phyloP scores from a whole-genome alignment of 2,113 vertebrate genomes.

The Chaetodon auriga region DNA sequence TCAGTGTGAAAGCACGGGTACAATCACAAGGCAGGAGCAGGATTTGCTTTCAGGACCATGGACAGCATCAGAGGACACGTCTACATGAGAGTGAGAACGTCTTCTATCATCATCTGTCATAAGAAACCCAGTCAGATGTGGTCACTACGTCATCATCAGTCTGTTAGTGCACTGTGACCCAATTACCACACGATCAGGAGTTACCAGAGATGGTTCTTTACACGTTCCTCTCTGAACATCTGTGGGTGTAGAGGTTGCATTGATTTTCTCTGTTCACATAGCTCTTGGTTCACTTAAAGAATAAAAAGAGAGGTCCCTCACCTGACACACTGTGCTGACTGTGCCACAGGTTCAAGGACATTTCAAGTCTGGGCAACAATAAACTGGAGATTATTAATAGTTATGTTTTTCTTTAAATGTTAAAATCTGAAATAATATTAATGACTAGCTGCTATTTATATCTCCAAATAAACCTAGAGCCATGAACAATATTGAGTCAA shows the following conservation, averaged over 20 bases:
- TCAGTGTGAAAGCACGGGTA: neutral
- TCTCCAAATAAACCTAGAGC: neutral
- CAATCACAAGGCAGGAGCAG: constrained; percentile 18
- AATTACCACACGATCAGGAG: neutral
- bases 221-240: neutral
- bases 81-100: constrained; percentile 12
- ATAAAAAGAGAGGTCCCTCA: neutral
- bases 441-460: neutral
- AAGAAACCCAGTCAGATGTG: neutral
- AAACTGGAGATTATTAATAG: neutral
- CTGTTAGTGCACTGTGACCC: neutral
- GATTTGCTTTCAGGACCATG: constrained; percentile 75
- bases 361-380: neutral
- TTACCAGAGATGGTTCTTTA: constrained; percentile 4
- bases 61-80: constrained; percentile 63
- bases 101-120: neutral
- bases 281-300: neutral
- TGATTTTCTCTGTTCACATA: neutral
- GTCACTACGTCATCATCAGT: neutral
- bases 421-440: neutral
- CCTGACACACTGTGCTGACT: neutral
- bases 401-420: neutral
- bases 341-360: neutral
- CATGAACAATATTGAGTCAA: neutral
- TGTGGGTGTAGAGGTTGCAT: neutral